Percentiles rank a stretch among this genome's conserved stretches.
These are phyloP conservation scores for Oscheius sp. DNA, from an alignment of 2,888 invertebrate species.

Conservation along the genomic window DNA sequence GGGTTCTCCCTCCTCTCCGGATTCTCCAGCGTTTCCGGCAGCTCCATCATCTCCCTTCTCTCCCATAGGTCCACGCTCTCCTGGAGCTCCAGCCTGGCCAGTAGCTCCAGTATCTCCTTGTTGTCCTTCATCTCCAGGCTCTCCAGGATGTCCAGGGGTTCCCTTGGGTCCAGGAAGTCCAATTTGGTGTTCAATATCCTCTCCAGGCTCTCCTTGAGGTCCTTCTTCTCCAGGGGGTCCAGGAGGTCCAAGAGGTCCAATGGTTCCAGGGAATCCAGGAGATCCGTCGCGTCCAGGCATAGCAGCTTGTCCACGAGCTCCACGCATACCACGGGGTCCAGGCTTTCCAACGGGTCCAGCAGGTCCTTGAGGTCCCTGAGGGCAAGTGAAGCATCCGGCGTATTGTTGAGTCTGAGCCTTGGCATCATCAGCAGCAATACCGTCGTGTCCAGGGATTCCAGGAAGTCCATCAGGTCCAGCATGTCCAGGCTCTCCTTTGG, in stretches of 20 bases:
- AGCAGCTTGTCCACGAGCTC: constrained; percentile 64
- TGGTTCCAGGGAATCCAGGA: constrained; percentile 62
- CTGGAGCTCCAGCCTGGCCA: constrained; percentile 55
- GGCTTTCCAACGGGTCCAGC: constrained; percentile 51
- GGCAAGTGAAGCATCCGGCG: constrained; percentile 64
- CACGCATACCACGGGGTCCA: constrained; percentile 64
- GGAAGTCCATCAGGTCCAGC: constrained; percentile 60
- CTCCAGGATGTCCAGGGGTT: constrained; percentile 52
- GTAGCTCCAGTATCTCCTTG: constrained; percentile 54
- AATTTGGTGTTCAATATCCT: constrained; percentile 60
- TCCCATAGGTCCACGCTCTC: constrained; percentile 61
- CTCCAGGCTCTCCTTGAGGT: constrained; percentile 60
- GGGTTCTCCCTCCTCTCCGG: constrained; percentile 59
- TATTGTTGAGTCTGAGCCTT: constrained; percentile 61
- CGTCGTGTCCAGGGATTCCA: constrained; percentile 56
- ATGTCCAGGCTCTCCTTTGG: constrained; percentile 52
- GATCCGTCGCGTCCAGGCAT: constrained; percentile 63
- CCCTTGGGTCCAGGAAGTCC: constrained; percentile 62
- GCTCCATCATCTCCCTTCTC: constrained; percentile 58
- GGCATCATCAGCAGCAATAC: constrained; percentile 55
- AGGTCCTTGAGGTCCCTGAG: constrained; percentile 55
- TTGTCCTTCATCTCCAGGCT: constrained; percentile 53
- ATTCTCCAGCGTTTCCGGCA: constrained; percentile 54
- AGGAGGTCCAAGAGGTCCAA: constrained; percentile 57
- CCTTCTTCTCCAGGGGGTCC: constrained; percentile 61